Percentiles rank a stretch among this genome's conserved stretches.
Conservation (phyloP, 2,888 invertebrate genomes). For the Hirtodrosophila histrioides region DNA sequence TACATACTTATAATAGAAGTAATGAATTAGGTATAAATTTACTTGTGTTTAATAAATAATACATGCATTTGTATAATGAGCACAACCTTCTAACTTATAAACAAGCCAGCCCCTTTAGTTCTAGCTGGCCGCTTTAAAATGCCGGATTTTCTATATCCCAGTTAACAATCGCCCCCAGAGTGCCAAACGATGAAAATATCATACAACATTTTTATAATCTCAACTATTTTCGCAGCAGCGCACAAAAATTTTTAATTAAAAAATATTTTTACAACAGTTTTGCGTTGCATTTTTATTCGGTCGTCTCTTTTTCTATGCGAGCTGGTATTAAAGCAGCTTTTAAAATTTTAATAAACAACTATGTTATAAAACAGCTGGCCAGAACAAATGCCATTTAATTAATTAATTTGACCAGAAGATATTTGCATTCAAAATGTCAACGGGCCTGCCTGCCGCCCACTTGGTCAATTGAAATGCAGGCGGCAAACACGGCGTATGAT, state of each 20-base stretch:
- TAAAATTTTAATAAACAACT: conserved; percentile 9
- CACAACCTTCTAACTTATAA: neutral
- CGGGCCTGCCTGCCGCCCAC: conserved; percentile 10
- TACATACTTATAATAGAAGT: too few relatives aligned
- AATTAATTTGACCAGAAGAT: conserved; percentile 54
- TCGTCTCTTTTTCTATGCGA: conserved; percentile 1
- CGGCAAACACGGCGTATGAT: conserved; percentile 65
- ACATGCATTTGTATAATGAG: too few relatives aligned
- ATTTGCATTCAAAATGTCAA: conserved; percentile 42
- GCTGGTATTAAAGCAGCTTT: conserved; percentile 19
- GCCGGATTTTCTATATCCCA: neutral
- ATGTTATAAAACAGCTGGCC: neutral
- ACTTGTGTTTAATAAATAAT: too few relatives aligned
- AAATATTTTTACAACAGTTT: conserved; percentile 37
- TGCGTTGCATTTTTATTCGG: conserved; percentile 17
- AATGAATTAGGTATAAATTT: too few relatives aligned
- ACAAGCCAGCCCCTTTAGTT: too few relatives aligned
- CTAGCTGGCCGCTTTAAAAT: neutral
- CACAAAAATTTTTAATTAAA: conserved; percentile 48
- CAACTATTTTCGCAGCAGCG: conserved; percentile 2
- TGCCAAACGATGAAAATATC: conserved; percentile 23
- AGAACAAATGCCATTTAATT: conserved; percentile 48
- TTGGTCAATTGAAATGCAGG: conserved; percentile 68
- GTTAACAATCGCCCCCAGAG: neutral
- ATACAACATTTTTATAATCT: conserved; percentile 10